Evolutionary conservation across 1,140 invertebrate species (phyloP).

Genomic region (Aethina tumida): DNA sequence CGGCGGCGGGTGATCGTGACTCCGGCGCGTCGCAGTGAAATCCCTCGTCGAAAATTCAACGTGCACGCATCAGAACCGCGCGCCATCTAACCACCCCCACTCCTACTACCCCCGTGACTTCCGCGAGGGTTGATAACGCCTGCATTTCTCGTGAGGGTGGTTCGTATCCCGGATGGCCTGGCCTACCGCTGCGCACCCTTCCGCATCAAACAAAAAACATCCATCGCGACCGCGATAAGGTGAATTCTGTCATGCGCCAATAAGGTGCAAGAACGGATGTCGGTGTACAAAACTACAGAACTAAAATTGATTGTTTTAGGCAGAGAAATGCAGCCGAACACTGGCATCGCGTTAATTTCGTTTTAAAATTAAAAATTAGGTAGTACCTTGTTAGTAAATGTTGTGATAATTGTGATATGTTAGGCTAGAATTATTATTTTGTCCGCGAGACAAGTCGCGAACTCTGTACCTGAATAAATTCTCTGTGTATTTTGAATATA

Average conservation of each 20-base stretch:
- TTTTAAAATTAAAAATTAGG: constrained; percentile 14
- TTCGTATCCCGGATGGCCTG: constrained; percentile 5
- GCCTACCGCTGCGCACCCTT: constrained; percentile 14
- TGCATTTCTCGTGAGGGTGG: constrained; percentile 4
- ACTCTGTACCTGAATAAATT: constrained; percentile 22
- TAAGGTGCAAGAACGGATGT: constrained; percentile 17
- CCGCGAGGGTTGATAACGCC: no score
- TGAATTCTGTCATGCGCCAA: constrained; percentile 20
- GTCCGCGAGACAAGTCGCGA: constrained; percentile 21
- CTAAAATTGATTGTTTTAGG: constrained; percentile 32
- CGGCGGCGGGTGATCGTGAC: no score
- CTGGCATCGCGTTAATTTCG: constrained; percentile 20
- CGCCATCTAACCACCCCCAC: no score
- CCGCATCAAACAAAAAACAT: constrained; percentile 15
- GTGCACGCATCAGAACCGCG: no score
- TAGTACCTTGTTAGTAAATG: constrained; percentile 24
- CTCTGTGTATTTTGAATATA: constrained; percentile 20
- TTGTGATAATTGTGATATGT: constrained; percentile 35
- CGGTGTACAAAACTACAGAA: constrained; percentile 24
- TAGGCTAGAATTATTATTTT: constrained; percentile 21
- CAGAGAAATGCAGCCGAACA: constrained; percentile 30
- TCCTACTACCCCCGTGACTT: background rate
- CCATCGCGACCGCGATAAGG: constrained; percentile 9
- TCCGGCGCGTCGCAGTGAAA: no score
- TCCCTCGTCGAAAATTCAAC: no score